A percentile compares a stretch with the other conserved stretches of the same genome.
These are phyloP conservation scores for Anguilla marmorata DNA, from an alignment of 2,797 vertebrate species.

Conservation along the genomic window DNA sequence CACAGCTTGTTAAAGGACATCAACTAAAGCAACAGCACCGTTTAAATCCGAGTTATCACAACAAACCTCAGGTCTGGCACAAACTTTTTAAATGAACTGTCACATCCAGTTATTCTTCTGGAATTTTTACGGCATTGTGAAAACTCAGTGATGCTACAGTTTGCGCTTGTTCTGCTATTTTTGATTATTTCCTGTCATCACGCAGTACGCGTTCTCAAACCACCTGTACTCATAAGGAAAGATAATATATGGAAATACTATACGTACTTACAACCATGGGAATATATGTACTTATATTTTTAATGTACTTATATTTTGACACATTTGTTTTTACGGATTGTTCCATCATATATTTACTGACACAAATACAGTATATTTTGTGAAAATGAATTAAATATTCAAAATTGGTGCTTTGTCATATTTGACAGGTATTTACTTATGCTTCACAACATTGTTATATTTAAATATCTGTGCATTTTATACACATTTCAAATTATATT, in stretches of 20 bases:
- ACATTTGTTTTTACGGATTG: too few relatives aligned
- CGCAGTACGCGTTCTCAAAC: not conserved
- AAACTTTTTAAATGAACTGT: not conserved
- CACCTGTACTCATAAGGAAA: not conserved
- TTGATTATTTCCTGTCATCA: not conserved
- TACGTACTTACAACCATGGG: too few relatives aligned
- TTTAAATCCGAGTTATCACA: not conserved
- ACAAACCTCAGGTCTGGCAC: not conserved
- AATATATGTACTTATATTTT: not conserved
- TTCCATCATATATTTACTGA: too few relatives aligned
- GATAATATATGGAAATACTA: too few relatives aligned
- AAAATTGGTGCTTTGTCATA: too few relatives aligned
- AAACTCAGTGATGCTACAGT: not conserved
- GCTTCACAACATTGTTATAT: too few relatives aligned
- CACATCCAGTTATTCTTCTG: not conserved
- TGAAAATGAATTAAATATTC: too few relatives aligned
- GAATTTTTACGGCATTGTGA: not conserved
- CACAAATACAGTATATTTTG: too few relatives aligned
- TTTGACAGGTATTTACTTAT: too few relatives aligned
- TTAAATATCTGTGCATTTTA: too few relatives aligned
- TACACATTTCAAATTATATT: too few relatives aligned
- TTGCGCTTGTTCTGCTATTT: not conserved
- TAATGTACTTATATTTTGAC: too few relatives aligned
- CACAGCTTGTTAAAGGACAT: not conserved
- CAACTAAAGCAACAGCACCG: not conserved